Base-by-base conservation (phyloP, 2,797 vertebrate genomes). In the Caiman crocodilus region DNA sequence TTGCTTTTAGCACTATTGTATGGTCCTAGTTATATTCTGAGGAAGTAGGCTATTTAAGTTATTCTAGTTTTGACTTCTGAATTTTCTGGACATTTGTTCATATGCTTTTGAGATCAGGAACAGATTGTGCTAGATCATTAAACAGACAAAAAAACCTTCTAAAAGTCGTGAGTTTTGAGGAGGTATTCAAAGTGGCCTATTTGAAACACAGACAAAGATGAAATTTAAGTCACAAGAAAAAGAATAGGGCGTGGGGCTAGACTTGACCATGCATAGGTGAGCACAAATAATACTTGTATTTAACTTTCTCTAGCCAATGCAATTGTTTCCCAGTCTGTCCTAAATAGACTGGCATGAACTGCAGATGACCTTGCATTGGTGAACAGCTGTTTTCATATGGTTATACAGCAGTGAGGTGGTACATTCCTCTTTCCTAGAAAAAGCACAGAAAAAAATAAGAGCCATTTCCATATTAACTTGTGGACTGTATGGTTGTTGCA, bases 241-340 rank as follows among this genome's bases (percentile, higher is more conserved):
- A 96, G 86, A 95, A 96, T 69, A 95, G 81, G 90, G 79, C 91
- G 91, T 90, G 79, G 90, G 87, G 86, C 87, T 94, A 93, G 82
- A 95, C 96, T 94, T 50, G 42, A 50, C 42, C 14, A 14, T 75
- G 83, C 86, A 85, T 28, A 93, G 17, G 78, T 94, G 88, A 96
- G 93, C 89, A 61, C 87, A 95, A 97, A 96, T 90, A 94, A 76
- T 12, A 50, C 74, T 0, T 78, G 94, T 96, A 82, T 97, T 97
- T 89, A 83, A 82, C 80, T 97, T 97, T 96, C 95, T 84, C 59
- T 85, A 88, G 73, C 87, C 90, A 95, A 97, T 95, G 78, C 76
- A 77, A 90, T 95, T 94, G 88, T 94, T 87, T 90, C 92, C 87
- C 84, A 80, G 55, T 93, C 91, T 82, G 42, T 91, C 94, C 90